A percentile compares a stretch with the other conserved stretches of the same genome.
phyloP scores from a whole-genome alignment of 2,888 invertebrate genomes.

The Argynnis bischoffii region DNA sequence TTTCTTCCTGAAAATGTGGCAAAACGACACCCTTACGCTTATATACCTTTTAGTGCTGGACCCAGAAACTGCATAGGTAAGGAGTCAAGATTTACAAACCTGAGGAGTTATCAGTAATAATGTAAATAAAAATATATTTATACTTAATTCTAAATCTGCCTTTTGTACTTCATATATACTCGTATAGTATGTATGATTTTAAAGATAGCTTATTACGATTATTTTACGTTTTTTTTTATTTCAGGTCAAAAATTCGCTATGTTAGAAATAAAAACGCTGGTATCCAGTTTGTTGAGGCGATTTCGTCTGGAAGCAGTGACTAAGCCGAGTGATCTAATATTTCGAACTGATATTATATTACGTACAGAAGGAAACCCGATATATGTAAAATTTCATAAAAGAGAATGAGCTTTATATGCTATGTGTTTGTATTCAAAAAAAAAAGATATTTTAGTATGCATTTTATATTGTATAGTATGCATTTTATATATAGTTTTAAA shows the following conservation, averaged over 20 bases:
- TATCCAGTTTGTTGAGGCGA: constrained; percentile 69
- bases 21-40: constrained; percentile 83
- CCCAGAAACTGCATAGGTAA: constrained; percentile 72
- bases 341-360: constrained; percentile 56
- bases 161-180: no score
- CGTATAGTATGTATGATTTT: no score
- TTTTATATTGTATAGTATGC: no score
- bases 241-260: constrained; percentile 79
- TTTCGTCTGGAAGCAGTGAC: constrained; percentile 69
- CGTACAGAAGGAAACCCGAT: constrained; percentile 52
- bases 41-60: constrained; percentile 86
- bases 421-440: no score
- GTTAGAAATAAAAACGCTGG: constrained; percentile 76
- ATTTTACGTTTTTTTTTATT: constrained; percentile 26
- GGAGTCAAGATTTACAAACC: neutral
- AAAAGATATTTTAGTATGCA: no score
- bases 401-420: constrained; percentile 1
- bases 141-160: neutral
- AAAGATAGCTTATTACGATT: no score
- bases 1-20: constrained; percentile 82
- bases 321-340: constrained; percentile 56
- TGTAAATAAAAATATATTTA: neutral
- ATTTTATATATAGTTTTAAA: no score
- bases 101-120: no score
- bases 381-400: constrained; percentile 48